Evolutionary conservation across 2,888 invertebrate genomes (phyloP), one percentile per base, ranked within the genome.

Genomic region (Hirtodrosophila duncani): DNA sequence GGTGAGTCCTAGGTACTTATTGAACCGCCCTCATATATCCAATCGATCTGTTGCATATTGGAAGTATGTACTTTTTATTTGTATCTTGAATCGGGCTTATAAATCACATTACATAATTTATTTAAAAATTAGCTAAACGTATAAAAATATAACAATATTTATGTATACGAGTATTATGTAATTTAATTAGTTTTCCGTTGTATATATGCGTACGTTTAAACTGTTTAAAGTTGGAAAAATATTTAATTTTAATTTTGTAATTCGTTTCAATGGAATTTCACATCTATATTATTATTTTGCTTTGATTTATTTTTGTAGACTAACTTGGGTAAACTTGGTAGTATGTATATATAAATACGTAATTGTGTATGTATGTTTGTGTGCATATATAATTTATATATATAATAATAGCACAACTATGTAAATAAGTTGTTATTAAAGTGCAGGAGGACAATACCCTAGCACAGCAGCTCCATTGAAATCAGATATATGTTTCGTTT

Each of bases 101-200:
- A 71, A 75, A 81, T 77, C 81, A 81, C 81, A 81, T 65, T 70
- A 65, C 74, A 81, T 74, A 74, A 79, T 65, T 79, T 70, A 60
- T 75, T 81, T 67, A 63, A 69, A 79, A 77, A 77, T 77, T 77
- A 79, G 80, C 81, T 77, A 77, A 81, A 78, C 67, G 80, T 77
- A 77, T 80, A 77, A 77, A 77, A 77, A 77, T 77, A 77, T 77
- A 81, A 81, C 81, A 72, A 60, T 72, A 79, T 66, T 60, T 50
- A 46, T 11, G 53, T 50, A 30, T 45, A 41, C n/a, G n/a, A n/a
- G n/a, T n/a, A n/a, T n/a, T n/a, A n/a, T n/a, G n/a, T n/a, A n/a
- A n/a, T n/a, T n/a, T n/a, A n/a, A n/a, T n/a, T n/a, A n/a, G n/a
- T n/a, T n/a, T n/a, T 24, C 21, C 31, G 38, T 42, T 66, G 43